Percentiles rank a stretch among this genome's conserved stretches.
phyloP scores from a whole-genome alignment of 2,888 invertebrate genomes.

The Euclidia mi region DNA sequence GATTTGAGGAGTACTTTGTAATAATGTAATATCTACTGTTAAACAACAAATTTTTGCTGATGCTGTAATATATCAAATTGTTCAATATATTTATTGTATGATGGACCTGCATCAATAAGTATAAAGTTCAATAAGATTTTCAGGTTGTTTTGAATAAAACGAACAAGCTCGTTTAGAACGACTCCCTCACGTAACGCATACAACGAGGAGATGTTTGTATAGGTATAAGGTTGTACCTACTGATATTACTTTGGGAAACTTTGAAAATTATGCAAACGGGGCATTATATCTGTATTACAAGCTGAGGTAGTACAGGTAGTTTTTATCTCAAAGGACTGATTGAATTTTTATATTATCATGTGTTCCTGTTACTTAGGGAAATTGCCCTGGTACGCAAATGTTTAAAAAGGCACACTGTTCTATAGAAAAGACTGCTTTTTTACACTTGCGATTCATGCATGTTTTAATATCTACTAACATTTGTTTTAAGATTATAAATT shows the following conservation, averaged over 20 bases:
- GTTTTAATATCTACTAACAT: too few species aligned
- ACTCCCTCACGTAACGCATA: slow-evolving; percentile 8
- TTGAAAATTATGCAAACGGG: slow-evolving; percentile 15
- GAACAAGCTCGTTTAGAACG: slow-evolving; percentile 9
- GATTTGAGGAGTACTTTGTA: too few species aligned
- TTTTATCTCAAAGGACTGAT: slow-evolving; percentile 13
- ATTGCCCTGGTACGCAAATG: too few species aligned
- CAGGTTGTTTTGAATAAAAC: slow-evolving; percentile 14
- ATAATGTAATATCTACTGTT: too few species aligned
- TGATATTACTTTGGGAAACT: slow-evolving; percentile 14
- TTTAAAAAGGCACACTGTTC: too few species aligned
- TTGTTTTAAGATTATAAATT: too few species aligned
- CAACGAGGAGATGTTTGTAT: slow-evolving; percentile 11
- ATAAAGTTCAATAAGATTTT: slow-evolving; percentile 1
- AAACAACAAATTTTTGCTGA: too few species aligned
- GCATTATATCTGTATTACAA: neutral
- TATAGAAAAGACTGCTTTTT: too few species aligned
- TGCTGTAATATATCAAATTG: too few species aligned
- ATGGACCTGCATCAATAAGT: slow-evolving; percentile 5
- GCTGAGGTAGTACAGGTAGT: neutral
- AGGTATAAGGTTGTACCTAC: slow-evolving; percentile 6
- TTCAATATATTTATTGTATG: neutral
- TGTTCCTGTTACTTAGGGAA: neutral
- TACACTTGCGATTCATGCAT: too few species aligned
- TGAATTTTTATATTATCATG: slow-evolving; percentile 3